A percentile compares a stretch with the other conserved stretches of the same genome.
phyloP scores from a whole-genome alignment of 2,888 invertebrate species.

The Cylloceria caligata region DNA sequence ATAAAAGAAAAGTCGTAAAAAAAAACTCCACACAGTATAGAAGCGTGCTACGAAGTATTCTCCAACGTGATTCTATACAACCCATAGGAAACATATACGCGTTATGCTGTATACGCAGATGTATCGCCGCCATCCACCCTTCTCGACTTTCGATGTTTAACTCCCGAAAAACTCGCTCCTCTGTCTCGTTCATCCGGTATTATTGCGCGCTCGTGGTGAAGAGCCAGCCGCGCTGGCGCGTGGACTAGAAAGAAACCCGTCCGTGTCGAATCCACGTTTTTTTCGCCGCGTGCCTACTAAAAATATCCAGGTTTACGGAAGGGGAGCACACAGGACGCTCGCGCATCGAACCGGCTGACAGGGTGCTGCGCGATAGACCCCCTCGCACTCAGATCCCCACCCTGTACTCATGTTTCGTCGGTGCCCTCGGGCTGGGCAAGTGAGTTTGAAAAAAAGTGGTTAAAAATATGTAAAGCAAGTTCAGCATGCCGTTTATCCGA shows the following conservation, averaged over 20 bases:
- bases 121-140: slow-evolving; percentile 72
- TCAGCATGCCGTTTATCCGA: slow-evolving; percentile 45
- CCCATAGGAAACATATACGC: slow-evolving; percentile 37
- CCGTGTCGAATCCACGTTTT: slow-evolving; percentile 82
- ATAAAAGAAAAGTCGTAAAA: slow-evolving; percentile 47
- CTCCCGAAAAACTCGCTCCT: slow-evolving; percentile 66
- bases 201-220: slow-evolving; percentile 59
- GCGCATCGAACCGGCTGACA: slow-evolving; percentile 25
- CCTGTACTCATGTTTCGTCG: slow-evolving; percentile 35
- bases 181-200: slow-evolving; percentile 66
- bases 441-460: slow-evolving; percentile 71
- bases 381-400: slow-evolving; percentile 2
- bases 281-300: slow-evolving; percentile 65
- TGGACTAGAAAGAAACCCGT: slow-evolving; percentile 69
- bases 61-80: slow-evolving; percentile 30
- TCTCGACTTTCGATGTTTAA: slow-evolving; percentile 74
- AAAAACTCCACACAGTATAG: slow-evolving; percentile 51
- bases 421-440: slow-evolving; percentile 25
- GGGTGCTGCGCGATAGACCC: not conserved
- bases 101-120: slow-evolving; percentile 74
- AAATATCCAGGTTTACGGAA: slow-evolving; percentile 79
- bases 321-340: slow-evolving; percentile 43
- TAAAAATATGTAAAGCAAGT: slow-evolving; percentile 79
- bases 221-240: slow-evolving; percentile 65
- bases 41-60: slow-evolving; percentile 47